Conservation (phyloP, 1,140 invertebrate species). For the Drosophila pruinosa region DNA sequence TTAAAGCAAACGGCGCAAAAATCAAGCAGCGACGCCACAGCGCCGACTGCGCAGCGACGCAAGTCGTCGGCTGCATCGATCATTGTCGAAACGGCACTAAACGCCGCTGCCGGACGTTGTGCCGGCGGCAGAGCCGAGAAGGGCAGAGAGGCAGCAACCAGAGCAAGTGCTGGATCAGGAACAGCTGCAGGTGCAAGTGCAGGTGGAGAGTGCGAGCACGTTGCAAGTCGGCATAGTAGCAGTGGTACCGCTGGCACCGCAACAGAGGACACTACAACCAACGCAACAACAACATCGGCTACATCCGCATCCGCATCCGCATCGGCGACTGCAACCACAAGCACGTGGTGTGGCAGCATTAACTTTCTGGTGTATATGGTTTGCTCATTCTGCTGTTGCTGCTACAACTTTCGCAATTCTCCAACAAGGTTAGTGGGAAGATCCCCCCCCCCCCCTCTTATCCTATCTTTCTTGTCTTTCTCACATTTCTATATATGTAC, state of each 20-base stretch:
- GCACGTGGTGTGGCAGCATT: slow-evolving; percentile 78
- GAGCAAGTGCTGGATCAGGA: neutral
- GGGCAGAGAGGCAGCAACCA: slow-evolving; percentile 5
- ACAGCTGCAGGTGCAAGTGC: slow-evolving; percentile 3
- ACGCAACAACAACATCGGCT: slow-evolving; percentile 24
- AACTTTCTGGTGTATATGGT: slow-evolving; percentile 82
- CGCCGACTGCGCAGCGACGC: slow-evolving; percentile 43
- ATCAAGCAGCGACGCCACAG: slow-evolving; percentile 2
- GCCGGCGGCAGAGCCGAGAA: slow-evolving; percentile 27
- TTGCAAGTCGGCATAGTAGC: slow-evolving; percentile 37
- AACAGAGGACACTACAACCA: slow-evolving; percentile 27
- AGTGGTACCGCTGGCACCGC: slow-evolving; percentile 38
- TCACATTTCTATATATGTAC: no score
- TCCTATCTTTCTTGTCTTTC: no score
- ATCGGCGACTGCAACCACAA: slow-evolving; percentile 35
- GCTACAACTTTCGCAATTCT: slow-evolving; percentile 79
- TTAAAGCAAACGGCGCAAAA: slow-evolving; percentile 38
- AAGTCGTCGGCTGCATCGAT: slow-evolving; percentile 73
- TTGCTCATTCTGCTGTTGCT: slow-evolving; percentile 81
- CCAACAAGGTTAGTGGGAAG: slow-evolving; percentile 67
- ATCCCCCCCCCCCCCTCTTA: no score
- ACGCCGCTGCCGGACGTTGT: slow-evolving; percentile 51
- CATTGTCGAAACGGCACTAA: slow-evolving; percentile 55
- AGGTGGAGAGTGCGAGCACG: slow-evolving; percentile 3
- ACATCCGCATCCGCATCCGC: slow-evolving; percentile 33